Evolutionary conservation across 2,113 vertebrate species (phyloP), one percentile per base, ranked within the genome.

Genomic region (Pungitius pungitius): DNA sequence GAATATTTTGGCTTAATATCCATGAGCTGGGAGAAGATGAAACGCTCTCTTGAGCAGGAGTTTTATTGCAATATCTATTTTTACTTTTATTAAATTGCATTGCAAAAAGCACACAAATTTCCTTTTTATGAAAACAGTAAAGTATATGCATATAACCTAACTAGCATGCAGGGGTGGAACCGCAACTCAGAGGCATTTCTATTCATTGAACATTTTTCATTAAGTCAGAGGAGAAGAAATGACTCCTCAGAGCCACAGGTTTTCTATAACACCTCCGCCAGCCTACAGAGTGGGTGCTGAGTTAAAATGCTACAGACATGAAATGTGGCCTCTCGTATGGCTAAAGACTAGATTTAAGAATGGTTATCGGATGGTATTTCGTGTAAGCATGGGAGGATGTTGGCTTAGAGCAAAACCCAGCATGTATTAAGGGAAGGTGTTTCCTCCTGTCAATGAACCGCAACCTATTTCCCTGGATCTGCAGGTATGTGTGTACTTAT

Each of bases 141-240:
- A 84, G 73, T 80, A 73, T 82, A 85, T 80, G 82, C 90, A 81
- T 80, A 89, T 64, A 56, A 81, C 76, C 64, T 69, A 71, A 73
- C 73, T 62, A 54, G 30, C 27, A 59, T 56, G 30, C 56, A 71
- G 35, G 62, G 62, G 73, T 58, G 66, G 66, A 69, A 72, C 49
- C 52, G 39, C 58, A 52, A 64, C 63, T 73, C 24, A 73, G 65
- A 85, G 64, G 55, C 37, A 75, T 80, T 77, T 89, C 84, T 84
- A 82, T 68, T 72, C 83, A 74, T 69, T 73, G 73, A 59, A 76
- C 80, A 79, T 82, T 74, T 76, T 85, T 84, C 86, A 81, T 70
- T 68, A 85, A 87, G 84, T 92, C 87, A 87, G 54, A 73, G 30
- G 59, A 71, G 60, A 86, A 72, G 84, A 85, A 87, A 87, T 72